Evolutionary conservation across 2,113 vertebrate species (phyloP), one percentile per base, ranked within the genome.

Genomic region (Orientallactaga bullata): DNA sequence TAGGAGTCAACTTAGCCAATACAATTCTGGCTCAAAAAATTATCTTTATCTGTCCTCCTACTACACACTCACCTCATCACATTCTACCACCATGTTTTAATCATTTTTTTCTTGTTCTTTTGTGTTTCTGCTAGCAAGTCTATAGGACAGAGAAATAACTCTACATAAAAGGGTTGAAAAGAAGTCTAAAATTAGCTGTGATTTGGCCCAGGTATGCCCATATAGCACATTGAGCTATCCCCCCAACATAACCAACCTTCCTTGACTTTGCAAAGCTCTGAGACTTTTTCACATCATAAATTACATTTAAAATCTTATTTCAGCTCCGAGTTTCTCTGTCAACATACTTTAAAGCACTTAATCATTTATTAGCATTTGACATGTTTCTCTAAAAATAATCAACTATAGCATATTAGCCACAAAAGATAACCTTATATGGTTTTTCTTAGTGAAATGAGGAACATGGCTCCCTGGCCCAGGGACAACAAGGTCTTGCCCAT

Each of bases 321-420:
- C 82, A 95, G 68, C 47, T 91, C 47, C 65, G 74, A 51, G 90
- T 96, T 90, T 89, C 80, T 95, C 93, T 95, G 96, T 96, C 94
- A 97, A 86, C 95, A 95, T 85, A n/a, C 39, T 90, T 90, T 85
- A 86, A 95, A 86, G 63, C 90, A 95, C 79, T 96, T 96, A 96
- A 95, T 97, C 92, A 89, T 89, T 95, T 95, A 96, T 96, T 95
- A 95, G 23, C 60, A 94, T 93, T 94, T 96, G 94, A 93, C 93
- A 95, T 95, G 93, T 97, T 96, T 95, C 88, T 95, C 74, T 94
- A 95, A 96, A 97, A 95, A 94, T 85, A 96, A 97, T 96, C 81
- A 93, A 78, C 91, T 93, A 93, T 84, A 92, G 69, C 82, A 84
- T 94, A 94, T 94, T 80, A 90, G 47, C 90, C 78, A 95, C 89